Evolutionary conservation across 1,140 invertebrate genomes (phyloP), one percentile per base, ranked within the genome.

Genomic region (Cydia pomonella): DNA sequence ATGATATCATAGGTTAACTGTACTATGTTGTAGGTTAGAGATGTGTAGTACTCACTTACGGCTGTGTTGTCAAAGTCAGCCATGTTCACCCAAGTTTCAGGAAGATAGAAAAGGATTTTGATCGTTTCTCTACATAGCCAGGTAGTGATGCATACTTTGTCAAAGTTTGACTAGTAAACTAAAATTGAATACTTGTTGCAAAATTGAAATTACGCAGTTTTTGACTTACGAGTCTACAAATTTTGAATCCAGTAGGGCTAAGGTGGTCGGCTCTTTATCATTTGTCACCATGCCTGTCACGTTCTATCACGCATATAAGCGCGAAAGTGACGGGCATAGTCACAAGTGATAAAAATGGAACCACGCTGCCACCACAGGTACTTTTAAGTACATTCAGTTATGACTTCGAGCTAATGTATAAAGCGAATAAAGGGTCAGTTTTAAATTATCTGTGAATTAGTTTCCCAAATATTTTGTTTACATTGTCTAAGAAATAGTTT

Each of bases 1-100:
- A 80, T 79, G 50, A 82, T 81, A 81, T 82, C 83, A 78, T 84
- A 84, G 81, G 64, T 79, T 77, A 80, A 78, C 64, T 76, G 64
- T 78, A 82, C 80, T 79, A 3, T 38, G 77, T 77, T 78, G 64
- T 66, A 74, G 73, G 76, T 59, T 79, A 75, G 64, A 38, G 29
- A 23, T 66, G 66, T 80, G 74, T 79, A 77, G 62, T 72, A 74
- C 74, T 73, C 71, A 77, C 63, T 21, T 74, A 66, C 76, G 77
- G 74, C 44, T 74, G 74, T 75, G 72, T 74, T 13, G 53, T 12
- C 53, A 23, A 23, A 23, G 53, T 59, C 21, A 59, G 53, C 21
- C 53, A 18, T 59, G 53, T 59, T 59, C 23, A 59, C 9, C 0
- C 53, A 59, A 18, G 21, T 59, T 59, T 23, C 9, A 59, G 21